phyloP scores from a whole-genome alignment of 2,113 vertebrate species.

The Limanda limanda region DNA sequence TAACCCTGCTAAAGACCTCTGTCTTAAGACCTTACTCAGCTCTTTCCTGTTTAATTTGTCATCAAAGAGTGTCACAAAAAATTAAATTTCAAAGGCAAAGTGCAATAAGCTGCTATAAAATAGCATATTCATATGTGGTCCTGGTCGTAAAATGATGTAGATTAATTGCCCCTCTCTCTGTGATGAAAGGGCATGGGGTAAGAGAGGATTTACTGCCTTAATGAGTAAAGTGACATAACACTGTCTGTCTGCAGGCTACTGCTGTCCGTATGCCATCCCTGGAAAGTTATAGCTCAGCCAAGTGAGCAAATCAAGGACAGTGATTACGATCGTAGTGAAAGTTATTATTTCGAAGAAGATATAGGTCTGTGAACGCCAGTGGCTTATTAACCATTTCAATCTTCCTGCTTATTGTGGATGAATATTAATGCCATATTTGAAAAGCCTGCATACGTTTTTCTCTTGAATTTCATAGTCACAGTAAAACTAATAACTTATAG shows the following conservation, averaged over 20 bases:
- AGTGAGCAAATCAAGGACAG: slow-evolving; percentile 57
- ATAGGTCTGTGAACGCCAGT: neutral
- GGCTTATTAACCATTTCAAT: neutral
- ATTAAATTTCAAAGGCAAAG: slow-evolving; percentile 48
- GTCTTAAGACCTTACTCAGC: slow-evolving; percentile 18
- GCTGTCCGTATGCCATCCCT: slow-evolving; percentile 50
- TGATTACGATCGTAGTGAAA: slow-evolving; percentile 43
- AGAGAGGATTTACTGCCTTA: slow-evolving; percentile 60
- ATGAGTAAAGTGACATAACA: slow-evolving; percentile 55
- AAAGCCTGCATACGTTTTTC: neutral
- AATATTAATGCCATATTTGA: neutral
- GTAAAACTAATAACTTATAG: neutral
- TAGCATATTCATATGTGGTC: slow-evolving; percentile 52
- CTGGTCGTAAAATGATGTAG: slow-evolving; percentile 51
- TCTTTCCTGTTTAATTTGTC: slow-evolving; percentile 36
- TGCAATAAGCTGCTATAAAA: slow-evolving; percentile 51
- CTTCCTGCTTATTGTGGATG: neutral
- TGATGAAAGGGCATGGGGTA: slow-evolving; percentile 36
- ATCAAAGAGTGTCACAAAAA: slow-evolving; percentile 22
- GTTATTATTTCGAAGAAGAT: slow-evolving; percentile 28
- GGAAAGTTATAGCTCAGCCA: slow-evolving; percentile 30
- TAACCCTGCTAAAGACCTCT: slow-evolving; percentile 32
- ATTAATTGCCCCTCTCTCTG: slow-evolving; percentile 46
- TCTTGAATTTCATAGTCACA: neutral
- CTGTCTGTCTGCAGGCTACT: slow-evolving; percentile 41